Evolutionary conservation across 2,797 vertebrate genomes (phyloP), one percentile per base, ranked within the genome.

Genomic region (Peromyscus attwateri): DNA sequence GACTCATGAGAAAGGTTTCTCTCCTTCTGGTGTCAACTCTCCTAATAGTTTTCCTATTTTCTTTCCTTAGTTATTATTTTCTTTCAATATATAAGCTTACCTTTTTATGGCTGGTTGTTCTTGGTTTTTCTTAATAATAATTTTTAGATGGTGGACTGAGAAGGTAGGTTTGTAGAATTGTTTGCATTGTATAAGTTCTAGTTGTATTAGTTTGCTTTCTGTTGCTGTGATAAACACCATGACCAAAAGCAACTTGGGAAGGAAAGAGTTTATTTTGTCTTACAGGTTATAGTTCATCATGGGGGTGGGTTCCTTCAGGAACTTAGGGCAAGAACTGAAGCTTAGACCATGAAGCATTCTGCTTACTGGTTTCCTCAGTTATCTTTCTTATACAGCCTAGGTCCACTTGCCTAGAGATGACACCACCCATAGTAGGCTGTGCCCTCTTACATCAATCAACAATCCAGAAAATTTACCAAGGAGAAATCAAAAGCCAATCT

Each of bases 21-120:
- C 10, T 66, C 82, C 40, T 66, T 13, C 25, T 91, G 4, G 70
- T 55, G 4, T 37, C 14, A 57, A 87, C 4, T 60, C 13, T 19
- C 93, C 64, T 77, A 29, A 81, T 40, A 76, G 57, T 62, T 94
- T 88, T 87, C 9, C 19, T 19, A 37, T 81, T 93, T 92, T 87
- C 6, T 76, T 88, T 75, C 73, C 71, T 64, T 76, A 70, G 14
- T 71, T n/a, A 89, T n/a, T 82, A 79, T 89, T 92, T 6, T 94
- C 49, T 94, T 68, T 87, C 57, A 83, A 29, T 23, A 12, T 71
- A 29, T 93, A 46, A 3, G 1, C 68, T 79, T 9, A 92, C 8
- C 8, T 8, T 91, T 16, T 87, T 60, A 73, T 17, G 14, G 57
- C 13, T 46, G 71, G 31, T 79, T 19, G 87, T 87, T 21, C 17